Evolutionary conservation across 2,797 vertebrate species (phyloP).

Genomic region (Chromis chromis): DNA sequence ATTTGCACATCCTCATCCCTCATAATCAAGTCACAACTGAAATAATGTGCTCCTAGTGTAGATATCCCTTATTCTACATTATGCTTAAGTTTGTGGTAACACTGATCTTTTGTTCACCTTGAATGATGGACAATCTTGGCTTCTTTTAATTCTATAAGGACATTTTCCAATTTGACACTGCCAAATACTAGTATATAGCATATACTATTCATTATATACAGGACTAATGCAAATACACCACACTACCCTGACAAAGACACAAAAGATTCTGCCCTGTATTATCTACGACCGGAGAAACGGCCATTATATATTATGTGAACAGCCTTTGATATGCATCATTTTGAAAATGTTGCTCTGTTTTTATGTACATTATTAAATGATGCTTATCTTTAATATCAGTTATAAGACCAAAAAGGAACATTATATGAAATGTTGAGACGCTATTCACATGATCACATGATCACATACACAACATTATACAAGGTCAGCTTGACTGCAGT

Average conservation of each 20-base stretch:
- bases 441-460: neutral
- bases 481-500: constrained; percentile 18
- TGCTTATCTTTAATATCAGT: neutral
- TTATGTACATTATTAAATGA: neutral
- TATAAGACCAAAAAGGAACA: neutral
- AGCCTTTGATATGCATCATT: neutral
- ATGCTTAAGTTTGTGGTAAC: neutral
- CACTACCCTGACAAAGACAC: neutral
- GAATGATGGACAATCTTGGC: too few relatives aligned
- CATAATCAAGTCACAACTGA: neutral
- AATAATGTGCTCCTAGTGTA: neutral
- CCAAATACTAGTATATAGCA: too few relatives aligned
- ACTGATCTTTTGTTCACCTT: neutral
- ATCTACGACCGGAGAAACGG: neutral
- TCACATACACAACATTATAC: constrained; percentile 1
- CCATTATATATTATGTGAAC: too few relatives aligned
- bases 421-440: constrained; percentile 7
- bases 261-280: neutral
- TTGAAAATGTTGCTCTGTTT: neutral
- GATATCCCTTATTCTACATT: neutral
- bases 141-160: too few relatives aligned
- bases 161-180: too few relatives aligned
- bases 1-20: neutral
- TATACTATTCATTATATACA: neutral
- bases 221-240: neutral